Evolutionary conservation across 2,888 invertebrate genomes (phyloP).

Genomic region (Epinotia nisella): DNA sequence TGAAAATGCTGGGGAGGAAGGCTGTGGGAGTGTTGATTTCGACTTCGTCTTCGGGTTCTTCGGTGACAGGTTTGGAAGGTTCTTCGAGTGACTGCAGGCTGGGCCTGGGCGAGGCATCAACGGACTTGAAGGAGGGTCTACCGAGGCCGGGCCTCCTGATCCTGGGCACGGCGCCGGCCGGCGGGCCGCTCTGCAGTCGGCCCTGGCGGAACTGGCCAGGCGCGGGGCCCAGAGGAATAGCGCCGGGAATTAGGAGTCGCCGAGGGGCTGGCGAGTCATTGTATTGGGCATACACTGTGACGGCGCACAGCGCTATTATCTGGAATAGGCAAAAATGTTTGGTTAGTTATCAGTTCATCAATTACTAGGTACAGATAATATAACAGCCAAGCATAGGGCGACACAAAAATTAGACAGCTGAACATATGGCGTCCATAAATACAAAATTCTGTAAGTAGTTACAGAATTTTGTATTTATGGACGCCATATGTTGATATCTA

Average conservation of each 20-base stretch:
- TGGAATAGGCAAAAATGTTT: conserved; percentile 58
- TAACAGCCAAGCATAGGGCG: not conserved
- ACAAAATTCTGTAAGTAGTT: too few relatives aligned
- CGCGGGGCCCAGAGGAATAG: conserved; percentile 75
- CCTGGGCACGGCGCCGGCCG: conserved; percentile 63
- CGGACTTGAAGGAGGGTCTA: conserved; percentile 77
- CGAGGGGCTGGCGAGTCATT: conserved; percentile 85
- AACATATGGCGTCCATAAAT: not conserved
- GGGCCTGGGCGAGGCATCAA: conserved; percentile 76
- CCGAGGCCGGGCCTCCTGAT: conserved; percentile 74
- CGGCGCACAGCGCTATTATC: conserved; percentile 81
- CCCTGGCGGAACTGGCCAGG: conserved; percentile 73
- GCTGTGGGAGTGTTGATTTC: conserved; percentile 84
- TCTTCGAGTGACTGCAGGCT: conserved; percentile 80
- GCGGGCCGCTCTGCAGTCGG: conserved; percentile 65
- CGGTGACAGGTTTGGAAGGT: conserved; percentile 87
- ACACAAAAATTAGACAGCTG: not conserved
- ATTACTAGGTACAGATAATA: not conserved
- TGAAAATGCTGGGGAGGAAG: conserved; percentile 71
- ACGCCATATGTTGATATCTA: too few relatives aligned
- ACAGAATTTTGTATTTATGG: too few relatives aligned
- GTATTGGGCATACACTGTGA: conserved; percentile 81
- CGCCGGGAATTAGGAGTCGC: conserved; percentile 87
- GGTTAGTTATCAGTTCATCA: not conserved
- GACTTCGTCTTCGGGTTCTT: conserved; percentile 87